phyloP scores from a whole-genome alignment of 2,113 vertebrate species.

The Chroicocephalus ridibundus region DNA sequence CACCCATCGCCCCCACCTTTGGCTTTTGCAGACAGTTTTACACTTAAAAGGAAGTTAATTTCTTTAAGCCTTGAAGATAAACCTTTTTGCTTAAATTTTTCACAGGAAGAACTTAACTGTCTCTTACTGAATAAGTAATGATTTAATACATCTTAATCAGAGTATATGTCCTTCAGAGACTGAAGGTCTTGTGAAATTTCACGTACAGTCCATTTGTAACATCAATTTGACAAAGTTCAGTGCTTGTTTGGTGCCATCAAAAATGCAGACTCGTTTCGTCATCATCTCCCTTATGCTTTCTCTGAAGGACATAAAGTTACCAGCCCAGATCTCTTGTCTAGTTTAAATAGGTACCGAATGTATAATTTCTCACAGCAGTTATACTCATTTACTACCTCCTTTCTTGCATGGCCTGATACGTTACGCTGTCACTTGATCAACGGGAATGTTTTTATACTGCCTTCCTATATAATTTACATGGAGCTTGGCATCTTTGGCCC shows the following conservation, averaged over 20 bases:
- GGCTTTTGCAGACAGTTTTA: not conserved
- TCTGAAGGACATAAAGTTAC: not conserved
- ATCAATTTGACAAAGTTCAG: not conserved
- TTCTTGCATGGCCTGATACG: not conserved
- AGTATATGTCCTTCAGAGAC: not conserved
- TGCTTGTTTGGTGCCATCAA: not conserved
- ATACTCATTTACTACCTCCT: not conserved
- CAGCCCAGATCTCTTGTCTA: not conserved
- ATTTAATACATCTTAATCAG: slow-evolving; percentile 40
- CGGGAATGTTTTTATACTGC: not conserved
- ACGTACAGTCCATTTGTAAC: not conserved
- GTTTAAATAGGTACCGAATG: not conserved
- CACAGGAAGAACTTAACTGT: slow-evolving; percentile 8
- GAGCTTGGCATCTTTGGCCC: not conserved
- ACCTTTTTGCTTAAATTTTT: not conserved
- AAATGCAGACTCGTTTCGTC: not conserved
- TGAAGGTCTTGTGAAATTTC: slow-evolving; percentile 2
- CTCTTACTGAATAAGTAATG: slow-evolving; percentile 29
- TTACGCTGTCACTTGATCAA: not conserved
- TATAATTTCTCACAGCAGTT: not conserved
- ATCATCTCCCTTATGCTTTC: not conserved
- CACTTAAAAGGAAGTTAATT: not conserved
- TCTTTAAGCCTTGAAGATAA: not conserved
- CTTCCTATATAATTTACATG: not conserved
- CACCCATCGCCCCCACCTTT: not conserved